phyloP scores from a whole-genome alignment of 2,888 invertebrate species.

The Tachina grossa region DNA sequence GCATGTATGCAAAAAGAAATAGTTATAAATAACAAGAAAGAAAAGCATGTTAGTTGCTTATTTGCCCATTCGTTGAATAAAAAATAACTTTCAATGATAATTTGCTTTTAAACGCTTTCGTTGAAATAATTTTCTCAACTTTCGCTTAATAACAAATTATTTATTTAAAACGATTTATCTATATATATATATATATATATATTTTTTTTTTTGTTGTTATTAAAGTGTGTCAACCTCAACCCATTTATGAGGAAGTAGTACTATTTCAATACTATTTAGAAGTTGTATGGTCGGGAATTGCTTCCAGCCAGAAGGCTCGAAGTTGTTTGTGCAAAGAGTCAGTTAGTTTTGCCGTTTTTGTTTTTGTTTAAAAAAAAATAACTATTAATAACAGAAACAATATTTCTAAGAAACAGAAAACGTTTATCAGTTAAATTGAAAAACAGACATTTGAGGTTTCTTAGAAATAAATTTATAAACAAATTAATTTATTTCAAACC shows the following conservation, averaged over 20 bases:
- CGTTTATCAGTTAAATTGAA: background rate
- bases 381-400: no score
- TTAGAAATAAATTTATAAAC: background rate
- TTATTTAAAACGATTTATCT: background rate
- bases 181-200: no score
- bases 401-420: background rate
- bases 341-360: no score
- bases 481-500: background rate
- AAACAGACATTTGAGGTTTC: background rate
- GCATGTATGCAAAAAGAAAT: conserved; percentile 25
- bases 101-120: conserved; percentile 53
- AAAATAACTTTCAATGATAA: conserved; percentile 35
- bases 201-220: background rate
- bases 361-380: no score
- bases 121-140: conserved; percentile 38
- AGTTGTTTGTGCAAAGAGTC: background rate
- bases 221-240: conserved; percentile 13
- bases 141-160: conserved; percentile 13
- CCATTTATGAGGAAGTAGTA: background rate
- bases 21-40: conserved; percentile 9
- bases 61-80: conserved; percentile 33
- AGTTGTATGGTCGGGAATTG: no score
- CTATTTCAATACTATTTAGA: background rate
- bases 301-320: background rate
- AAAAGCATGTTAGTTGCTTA: conserved; percentile 37